Conservation (phyloP, 2,797 vertebrate genomes). For the Bradypodion pumilum region DNA sequence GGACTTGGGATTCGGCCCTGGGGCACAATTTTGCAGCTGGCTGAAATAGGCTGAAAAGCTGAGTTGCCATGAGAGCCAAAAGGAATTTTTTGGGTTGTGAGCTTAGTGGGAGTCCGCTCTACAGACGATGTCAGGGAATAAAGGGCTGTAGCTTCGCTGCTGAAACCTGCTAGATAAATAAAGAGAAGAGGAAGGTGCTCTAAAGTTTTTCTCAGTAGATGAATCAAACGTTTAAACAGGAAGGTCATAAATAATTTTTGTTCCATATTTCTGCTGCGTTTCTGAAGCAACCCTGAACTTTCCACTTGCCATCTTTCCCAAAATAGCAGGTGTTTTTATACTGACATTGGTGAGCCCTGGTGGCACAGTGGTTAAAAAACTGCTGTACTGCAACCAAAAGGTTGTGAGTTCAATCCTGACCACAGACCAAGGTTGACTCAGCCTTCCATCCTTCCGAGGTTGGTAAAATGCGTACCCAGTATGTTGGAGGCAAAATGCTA, state of each 20-base stretch:
- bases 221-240: not conserved
- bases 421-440: too few relatives aligned
- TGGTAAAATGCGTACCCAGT: too few relatives aligned
- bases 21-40: constrained; percentile 96
- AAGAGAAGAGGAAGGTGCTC: constrained; percentile 51
- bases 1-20: constrained; percentile 90
- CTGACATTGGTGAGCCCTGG: too few relatives aligned
- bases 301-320: not conserved
- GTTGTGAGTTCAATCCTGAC: too few relatives aligned
- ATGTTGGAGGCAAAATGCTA: too few relatives aligned
- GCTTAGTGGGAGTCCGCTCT: constrained; percentile 90
- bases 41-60: constrained; percentile 97
- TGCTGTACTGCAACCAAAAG: too few relatives aligned
- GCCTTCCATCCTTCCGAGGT: too few relatives aligned
- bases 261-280: not conserved
- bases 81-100: constrained; percentile 87
- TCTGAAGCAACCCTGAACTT: constrained; percentile 8
- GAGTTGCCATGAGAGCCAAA: constrained; percentile 95
- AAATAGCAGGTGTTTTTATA: not conserved
- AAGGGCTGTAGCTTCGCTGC: constrained; percentile 78
- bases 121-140: constrained; percentile 81
- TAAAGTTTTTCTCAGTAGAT: constrained; percentile 54
- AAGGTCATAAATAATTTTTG: not conserved
- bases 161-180: constrained; percentile 80
- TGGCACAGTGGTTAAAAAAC: too few relatives aligned